phyloP scores from a whole-genome alignment of 2,888 invertebrate genomes.

The Clistopyga incitator region DNA sequence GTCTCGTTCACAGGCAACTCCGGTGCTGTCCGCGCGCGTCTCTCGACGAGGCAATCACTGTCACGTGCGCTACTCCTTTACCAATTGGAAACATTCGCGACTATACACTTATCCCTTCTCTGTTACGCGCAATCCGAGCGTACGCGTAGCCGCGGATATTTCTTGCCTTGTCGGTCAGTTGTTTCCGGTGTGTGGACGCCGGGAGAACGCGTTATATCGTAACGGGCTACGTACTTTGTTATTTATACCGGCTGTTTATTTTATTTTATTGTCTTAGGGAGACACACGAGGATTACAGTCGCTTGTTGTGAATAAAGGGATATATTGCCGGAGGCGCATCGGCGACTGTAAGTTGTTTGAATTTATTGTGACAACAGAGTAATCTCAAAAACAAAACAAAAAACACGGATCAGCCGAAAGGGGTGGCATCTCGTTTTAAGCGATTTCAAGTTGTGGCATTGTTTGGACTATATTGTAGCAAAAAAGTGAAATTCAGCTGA shows the following conservation, averaged over 20 bases:
- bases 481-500: too few species aligned
- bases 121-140: background rate
- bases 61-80: conserved; percentile 32
- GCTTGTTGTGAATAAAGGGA: background rate
- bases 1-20: background rate
- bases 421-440: too few species aligned
- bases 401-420: too few species aligned
- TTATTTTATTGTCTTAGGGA: background rate
- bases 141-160: conserved; percentile 1
- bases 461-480: too few species aligned
- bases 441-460: too few species aligned
- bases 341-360: background rate
- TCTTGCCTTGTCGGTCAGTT: conserved; percentile 27
- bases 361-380: background rate
- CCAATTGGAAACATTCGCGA: conserved; percentile 29
- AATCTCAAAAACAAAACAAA: too few species aligned
- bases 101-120: background rate
- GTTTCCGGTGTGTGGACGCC: conserved; percentile 46
- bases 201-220: background rate
- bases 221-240: background rate
- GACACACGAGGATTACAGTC: background rate
- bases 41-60: background rate
- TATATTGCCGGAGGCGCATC: background rate
- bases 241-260: background rate
- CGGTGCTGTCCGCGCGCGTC: background rate